Evolutionary conservation across 1,140 invertebrate species (phyloP), one percentile per base, ranked within the genome.

Genomic region (Oedothorax gibbosus): DNA sequence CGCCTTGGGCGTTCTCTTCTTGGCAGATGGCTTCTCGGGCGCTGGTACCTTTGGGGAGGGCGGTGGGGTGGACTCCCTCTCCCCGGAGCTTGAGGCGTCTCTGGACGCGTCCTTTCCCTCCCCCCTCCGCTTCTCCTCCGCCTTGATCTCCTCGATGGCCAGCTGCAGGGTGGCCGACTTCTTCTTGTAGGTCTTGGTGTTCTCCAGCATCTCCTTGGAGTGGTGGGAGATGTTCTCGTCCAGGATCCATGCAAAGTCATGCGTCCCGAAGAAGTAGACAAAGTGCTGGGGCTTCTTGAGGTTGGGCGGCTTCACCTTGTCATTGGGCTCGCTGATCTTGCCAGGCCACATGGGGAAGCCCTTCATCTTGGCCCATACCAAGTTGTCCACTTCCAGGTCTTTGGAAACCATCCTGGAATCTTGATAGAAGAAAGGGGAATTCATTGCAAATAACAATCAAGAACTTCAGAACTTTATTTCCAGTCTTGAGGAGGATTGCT

Each of bases 201-300:
- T 71, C 11, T 62, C 12, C 0, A 81, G 14, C 68, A 69, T 71
- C 14, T 81, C 54, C 49, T 81, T 53, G 20, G 64, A 50, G 60
- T 71, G 56, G 18, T 15, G 66, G 10, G 56, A 10, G 54, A 84
- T 84, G 2, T 56, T 49, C 12, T 84, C 64, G 56, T 75, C 84
- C 3, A 21, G 65, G 62, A 88, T 85, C 81, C 86, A 88, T 8
- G 85, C 86, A 85, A 95, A 98, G 90, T 98, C 97, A 87, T 96
- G 94, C 56, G 95, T 94, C 71, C 97, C 97, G 92, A 96, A 98
- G 91, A 98, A 98, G 90, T 94, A 97, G 85, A 98, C 95, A 91
- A 96, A 98, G 87, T 96, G 94, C 11, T 84, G 65, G 0, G n/a
- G 10, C 51, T 68, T 75, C 10, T 65, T 66, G 11, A 7, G 15